phyloP scores from a whole-genome alignment of 2,888 invertebrate genomes.

The Trachelus tabidus region DNA sequence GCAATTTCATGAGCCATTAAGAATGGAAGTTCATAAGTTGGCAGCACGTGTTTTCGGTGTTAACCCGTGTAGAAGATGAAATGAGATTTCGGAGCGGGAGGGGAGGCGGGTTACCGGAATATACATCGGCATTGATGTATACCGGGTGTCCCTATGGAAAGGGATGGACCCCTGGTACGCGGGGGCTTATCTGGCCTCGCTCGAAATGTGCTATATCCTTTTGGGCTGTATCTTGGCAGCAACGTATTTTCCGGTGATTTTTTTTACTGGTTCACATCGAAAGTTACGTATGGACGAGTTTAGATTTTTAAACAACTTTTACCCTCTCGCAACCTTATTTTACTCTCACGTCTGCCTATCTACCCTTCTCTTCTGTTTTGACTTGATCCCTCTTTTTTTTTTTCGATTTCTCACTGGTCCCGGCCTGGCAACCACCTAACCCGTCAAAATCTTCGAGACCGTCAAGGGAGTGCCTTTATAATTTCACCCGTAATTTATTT shows the following conservation, averaged over 20 bases:
- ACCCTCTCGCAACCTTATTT: conserved; percentile 1
- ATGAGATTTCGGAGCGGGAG: conserved; percentile 47
- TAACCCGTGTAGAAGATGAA: conserved; percentile 57
- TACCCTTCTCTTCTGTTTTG: conserved; percentile 7
- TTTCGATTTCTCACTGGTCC: neutral
- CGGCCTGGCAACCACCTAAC: neutral
- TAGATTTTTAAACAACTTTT: conserved; percentile 21
- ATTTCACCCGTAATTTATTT: conserved; percentile 54
- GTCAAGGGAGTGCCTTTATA: conserved; percentile 34
- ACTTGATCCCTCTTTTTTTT: conserved; percentile 14
- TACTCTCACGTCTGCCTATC: neutral
- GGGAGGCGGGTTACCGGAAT: conserved; percentile 20
- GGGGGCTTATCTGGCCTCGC: conserved; percentile 27
- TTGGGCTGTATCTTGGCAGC: neutral
- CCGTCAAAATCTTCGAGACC: neutral
- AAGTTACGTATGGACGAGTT: conserved; percentile 33
- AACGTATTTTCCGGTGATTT: conserved; percentile 8
- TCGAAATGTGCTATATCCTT: conserved; percentile 14
- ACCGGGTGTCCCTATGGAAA: conserved; percentile 34
- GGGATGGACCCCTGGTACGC: conserved; percentile 10
- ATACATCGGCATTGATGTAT: conserved; percentile 39
- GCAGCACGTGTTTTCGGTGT: conserved; percentile 58
- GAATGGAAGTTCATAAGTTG: conserved; percentile 56
- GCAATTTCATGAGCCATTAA: conserved; percentile 61
- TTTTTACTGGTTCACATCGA: conserved; percentile 23